Percentiles rank a stretch among this genome's conserved stretches.
These are phyloP conservation scores for Ammodytes dubius DNA, from an alignment of 2,113 vertebrate species.

Conservation along the genomic window DNA sequence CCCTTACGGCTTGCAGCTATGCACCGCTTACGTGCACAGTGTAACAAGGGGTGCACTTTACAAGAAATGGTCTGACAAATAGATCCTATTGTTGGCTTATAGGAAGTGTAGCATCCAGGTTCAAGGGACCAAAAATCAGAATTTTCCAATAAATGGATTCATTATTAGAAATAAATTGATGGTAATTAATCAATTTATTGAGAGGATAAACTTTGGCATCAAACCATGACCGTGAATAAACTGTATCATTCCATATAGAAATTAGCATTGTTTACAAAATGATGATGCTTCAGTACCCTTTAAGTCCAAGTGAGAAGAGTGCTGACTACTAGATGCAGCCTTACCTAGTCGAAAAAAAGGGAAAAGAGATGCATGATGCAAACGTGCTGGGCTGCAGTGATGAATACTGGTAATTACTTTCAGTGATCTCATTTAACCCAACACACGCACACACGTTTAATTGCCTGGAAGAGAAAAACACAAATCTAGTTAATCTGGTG, in stretches of 20 bases:
- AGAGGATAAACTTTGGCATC: neutral
- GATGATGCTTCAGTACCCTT: neutral
- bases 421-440: conserved; percentile 68
- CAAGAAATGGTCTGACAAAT: neutral
- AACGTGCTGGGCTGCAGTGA: conserved; percentile 43
- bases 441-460: conserved; percentile 57
- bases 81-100: neutral
- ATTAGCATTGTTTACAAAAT: conserved; percentile 5
- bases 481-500: conserved; percentile 65
- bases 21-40: too few species aligned
- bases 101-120: neutral
- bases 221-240: neutral
- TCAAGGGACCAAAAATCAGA: neutral
- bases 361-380: conserved; percentile 4
- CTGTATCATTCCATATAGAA: neutral
- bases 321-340: conserved; percentile 5
- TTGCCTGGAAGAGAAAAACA: conserved; percentile 68
- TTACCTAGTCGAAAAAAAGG: neutral
- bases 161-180: too few species aligned
- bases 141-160: neutral
- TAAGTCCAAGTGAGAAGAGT: neutral
- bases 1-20: too few species aligned
- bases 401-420: conserved; percentile 73
- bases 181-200: neutral
- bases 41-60: neutral